Evolutionary conservation across 1,140 invertebrate species (phyloP).

Genomic region (Apis laboriosa): DNA sequence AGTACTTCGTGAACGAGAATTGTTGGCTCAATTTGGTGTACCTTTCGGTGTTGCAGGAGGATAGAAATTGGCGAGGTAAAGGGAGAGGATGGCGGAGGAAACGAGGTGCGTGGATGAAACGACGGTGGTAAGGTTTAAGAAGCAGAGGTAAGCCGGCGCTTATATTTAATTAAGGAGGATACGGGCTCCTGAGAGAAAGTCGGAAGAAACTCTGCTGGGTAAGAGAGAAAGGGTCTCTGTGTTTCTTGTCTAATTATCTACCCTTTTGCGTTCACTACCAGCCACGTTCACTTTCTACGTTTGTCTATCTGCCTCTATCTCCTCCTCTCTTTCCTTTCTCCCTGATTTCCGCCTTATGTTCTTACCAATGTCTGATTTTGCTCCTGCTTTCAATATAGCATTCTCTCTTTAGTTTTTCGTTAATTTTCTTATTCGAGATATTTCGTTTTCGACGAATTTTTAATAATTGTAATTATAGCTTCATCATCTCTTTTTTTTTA

Average conservation of each 20-base stretch:
- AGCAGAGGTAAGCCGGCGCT: slow-evolving; percentile 70
- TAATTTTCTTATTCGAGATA: not conserved
- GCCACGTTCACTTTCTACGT: slow-evolving; percentile 62
- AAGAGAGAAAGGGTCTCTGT: slow-evolving; percentile 45
- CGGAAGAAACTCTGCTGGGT: slow-evolving; percentile 13
- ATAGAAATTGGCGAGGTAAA: not conserved
- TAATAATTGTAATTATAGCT: no score
- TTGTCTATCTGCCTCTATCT: slow-evolving; percentile 22
- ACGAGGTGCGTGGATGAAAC: not conserved
- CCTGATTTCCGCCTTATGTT: slow-evolving; percentile 7
- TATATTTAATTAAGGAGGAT: slow-evolving; percentile 77
- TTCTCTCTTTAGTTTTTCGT: not conserved
- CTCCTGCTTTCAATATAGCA: slow-evolving; percentile 5
- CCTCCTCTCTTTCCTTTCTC: not conserved
- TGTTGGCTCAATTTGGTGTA: not conserved
- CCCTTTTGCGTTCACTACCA: slow-evolving; percentile 55
- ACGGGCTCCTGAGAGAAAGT: slow-evolving; percentile 52
- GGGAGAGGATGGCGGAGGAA: not conserved
- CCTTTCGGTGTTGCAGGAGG: not conserved
- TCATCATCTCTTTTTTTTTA: no score
- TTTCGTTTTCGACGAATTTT: no score
- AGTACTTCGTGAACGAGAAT: not conserved
- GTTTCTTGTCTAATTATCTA: slow-evolving; percentile 77
- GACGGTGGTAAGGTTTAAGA: slow-evolving; percentile 36
- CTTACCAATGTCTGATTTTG: slow-evolving; percentile 17